These are phyloP conservation scores for Cylas formicarius DNA, from an alignment of 1,140 invertebrate genomes.

Conservation along the genomic window DNA sequence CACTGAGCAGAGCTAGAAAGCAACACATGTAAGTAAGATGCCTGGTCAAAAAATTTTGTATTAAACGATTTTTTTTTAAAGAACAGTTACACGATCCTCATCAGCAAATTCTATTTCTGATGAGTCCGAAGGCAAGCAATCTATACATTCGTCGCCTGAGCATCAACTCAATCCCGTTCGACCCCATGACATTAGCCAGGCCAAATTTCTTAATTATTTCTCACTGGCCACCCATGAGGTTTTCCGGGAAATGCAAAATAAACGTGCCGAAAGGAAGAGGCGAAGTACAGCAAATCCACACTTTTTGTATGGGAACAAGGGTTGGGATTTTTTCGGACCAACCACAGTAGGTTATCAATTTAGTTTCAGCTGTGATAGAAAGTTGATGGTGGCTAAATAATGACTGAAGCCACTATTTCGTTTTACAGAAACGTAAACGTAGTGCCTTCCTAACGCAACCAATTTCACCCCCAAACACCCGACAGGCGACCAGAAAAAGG, in stretches of 20 bases:
- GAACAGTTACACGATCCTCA: conserved; percentile 19
- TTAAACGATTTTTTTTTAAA: too few relatives aligned
- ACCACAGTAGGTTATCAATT: conserved; percentile 16
- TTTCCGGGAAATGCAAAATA: conserved; percentile 46
- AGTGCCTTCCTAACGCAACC: conserved; percentile 43
- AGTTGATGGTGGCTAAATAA: not conserved
- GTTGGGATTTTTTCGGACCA: conserved; percentile 26
- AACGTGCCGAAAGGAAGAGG: conserved; percentile 47
- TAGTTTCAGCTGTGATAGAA: too few relatives aligned
- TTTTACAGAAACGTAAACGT: conserved; percentile 45
- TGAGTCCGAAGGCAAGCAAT: conserved; percentile 31
- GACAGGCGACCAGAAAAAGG: conserved; percentile 23
- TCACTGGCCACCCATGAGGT: conserved; percentile 43
- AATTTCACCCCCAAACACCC: conserved; percentile 46
- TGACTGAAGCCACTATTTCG: not conserved
- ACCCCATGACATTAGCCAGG: conserved; percentile 34
- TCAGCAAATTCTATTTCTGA: conserved; percentile 30
- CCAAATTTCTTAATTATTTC: conserved; percentile 41
- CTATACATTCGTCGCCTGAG: conserved; percentile 28
- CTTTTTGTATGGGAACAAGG: conserved; percentile 46
- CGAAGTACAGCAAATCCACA: conserved; percentile 50
- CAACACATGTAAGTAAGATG: conserved; percentile 39
- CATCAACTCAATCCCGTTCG: conserved; percentile 27
- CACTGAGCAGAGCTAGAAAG: conserved; percentile 36
- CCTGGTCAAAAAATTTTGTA: too few relatives aligned